A percentile compares a stretch with the other conserved stretches of the same genome.
Conservation (phyloP, 2,888 invertebrate species). For the Pollenia angustigena region DNA sequence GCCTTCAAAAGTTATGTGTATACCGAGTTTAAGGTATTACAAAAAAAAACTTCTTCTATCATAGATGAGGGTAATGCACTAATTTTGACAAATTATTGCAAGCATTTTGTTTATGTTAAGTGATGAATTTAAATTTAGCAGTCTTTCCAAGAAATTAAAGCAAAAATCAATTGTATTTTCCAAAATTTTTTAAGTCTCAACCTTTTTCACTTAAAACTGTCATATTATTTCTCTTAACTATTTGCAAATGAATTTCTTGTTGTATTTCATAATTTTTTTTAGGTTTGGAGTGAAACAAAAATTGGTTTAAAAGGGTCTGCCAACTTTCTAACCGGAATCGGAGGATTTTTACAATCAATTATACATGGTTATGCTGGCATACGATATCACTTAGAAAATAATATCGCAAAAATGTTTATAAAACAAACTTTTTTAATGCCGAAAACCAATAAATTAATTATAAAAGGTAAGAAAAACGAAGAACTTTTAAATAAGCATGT, state of each 20-base stretch:
- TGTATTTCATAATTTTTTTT: not conserved
- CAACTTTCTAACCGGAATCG: slow-evolving; percentile 87
- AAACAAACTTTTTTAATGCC: slow-evolving; percentile 59
- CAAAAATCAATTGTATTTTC: too few relatives aligned
- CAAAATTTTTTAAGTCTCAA: too few relatives aligned
- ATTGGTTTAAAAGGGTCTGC: slow-evolving; percentile 85
- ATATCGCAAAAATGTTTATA: slow-evolving; percentile 68
- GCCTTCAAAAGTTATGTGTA: slow-evolving; percentile 86
- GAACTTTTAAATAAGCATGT: slow-evolving; percentile 1
- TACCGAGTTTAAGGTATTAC: slow-evolving; percentile 86
- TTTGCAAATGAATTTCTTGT: too few relatives aligned
- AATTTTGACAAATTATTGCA: too few relatives aligned
- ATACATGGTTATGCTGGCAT: slow-evolving; percentile 86
- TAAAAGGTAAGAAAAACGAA: slow-evolving; percentile 68
- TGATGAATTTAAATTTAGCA: too few relatives aligned
- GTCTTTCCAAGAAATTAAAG: too few relatives aligned
- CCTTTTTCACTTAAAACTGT: too few relatives aligned
- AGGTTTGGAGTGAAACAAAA: slow-evolving; percentile 87
- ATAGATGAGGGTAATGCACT: too few relatives aligned
- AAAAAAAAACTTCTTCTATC: not conserved
- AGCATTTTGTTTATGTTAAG: too few relatives aligned
- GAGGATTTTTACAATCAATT: slow-evolving; percentile 86
- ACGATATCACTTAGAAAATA: slow-evolving; percentile 83
- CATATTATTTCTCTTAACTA: too few relatives aligned
- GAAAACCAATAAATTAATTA: slow-evolving; percentile 54